A percentile compares a stretch with the other conserved stretches of the same genome.
Conservation (phyloP, 1,140 invertebrate species). For the Lutraria rhynchaena region DNA sequence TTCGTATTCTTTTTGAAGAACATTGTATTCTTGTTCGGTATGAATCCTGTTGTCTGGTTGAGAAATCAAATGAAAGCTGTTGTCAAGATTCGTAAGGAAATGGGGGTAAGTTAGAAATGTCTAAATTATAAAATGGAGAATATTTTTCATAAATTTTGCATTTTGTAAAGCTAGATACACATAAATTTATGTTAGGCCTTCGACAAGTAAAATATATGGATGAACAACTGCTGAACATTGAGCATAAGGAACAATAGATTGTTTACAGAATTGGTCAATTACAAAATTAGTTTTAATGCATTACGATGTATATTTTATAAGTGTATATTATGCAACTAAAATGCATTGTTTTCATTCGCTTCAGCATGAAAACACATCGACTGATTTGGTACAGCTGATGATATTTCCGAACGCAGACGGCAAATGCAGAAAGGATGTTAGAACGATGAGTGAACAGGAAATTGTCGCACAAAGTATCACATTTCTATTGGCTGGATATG, state of each 20-base stretch:
- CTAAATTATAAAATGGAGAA: not conserved
- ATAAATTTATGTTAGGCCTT: no score
- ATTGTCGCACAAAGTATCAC: constrained; percentile 77
- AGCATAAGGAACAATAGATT: no score
- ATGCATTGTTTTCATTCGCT: no score
- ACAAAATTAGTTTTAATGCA: no score
- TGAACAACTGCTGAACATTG: no score
- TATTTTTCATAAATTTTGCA: not conserved
- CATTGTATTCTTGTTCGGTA: constrained; percentile 73
- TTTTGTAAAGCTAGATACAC: no score
- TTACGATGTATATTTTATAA: no score
- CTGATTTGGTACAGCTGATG: constrained; percentile 78
- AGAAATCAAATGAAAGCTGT: constrained; percentile 69
- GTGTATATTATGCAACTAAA: no score
- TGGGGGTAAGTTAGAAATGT: constrained; percentile 76
- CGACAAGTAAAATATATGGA: no score
- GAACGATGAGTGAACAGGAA: constrained; percentile 73
- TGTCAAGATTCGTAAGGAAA: constrained; percentile 66
- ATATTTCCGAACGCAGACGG: constrained; percentile 68
- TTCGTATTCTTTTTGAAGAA: constrained; percentile 77
- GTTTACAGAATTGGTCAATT: no score
- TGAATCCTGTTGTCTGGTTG: constrained; percentile 76
- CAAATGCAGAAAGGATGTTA: not conserved
- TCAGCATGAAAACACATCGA: constrained; percentile 64
- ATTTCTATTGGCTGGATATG: constrained; percentile 80